Evolutionary conservation across 2,797 vertebrate species (phyloP).

Genomic region (Myripristis murdjan): DNA sequence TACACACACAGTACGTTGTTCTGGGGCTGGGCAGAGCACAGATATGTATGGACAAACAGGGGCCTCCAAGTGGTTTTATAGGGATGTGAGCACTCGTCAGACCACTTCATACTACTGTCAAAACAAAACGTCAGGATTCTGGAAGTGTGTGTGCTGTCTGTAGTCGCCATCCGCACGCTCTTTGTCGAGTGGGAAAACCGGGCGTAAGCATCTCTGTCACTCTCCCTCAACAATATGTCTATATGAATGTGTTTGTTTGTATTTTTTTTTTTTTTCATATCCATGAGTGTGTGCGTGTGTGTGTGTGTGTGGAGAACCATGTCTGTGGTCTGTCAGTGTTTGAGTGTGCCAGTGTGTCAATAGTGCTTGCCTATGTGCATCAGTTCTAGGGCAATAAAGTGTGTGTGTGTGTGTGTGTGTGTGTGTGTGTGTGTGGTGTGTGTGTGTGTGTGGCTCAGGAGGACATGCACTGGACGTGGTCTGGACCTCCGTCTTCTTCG

Average conservation of each 20-base stretch:
- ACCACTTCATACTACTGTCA: conserved; percentile 51
- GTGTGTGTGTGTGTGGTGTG: conserved; percentile 27
- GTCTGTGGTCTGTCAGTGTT: conserved; percentile 69
- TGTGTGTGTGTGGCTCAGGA: conserved; percentile 86
- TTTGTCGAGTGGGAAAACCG: conserved; percentile 55
- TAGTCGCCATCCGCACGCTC: conserved; percentile 46
- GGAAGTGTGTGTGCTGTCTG: conserved; percentile 50
- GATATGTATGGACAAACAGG: conserved; percentile 44
- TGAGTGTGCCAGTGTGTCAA: conserved; percentile 81
- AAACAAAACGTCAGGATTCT: conserved; percentile 32
- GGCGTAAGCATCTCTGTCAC: conserved; percentile 51
- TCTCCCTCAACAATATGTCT: conserved; percentile 54
- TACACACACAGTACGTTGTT: conserved; percentile 50
- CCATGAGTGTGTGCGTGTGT: conserved; percentile 54
- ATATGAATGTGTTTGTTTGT: conserved; percentile 53
- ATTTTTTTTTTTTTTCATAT: too few relatives aligned
- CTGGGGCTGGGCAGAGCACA: conserved; percentile 43
- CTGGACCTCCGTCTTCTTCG: conserved; percentile 93
- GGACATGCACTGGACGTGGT: conserved; percentile 97
- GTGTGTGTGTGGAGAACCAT: conserved; percentile 43
- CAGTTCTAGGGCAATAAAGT: conserved; percentile 79
- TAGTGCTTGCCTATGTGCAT: conserved; percentile 82
- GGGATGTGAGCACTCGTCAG: conserved; percentile 55
- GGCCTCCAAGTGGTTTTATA: conserved; percentile 58
- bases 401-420: conserved; percentile 16